These are phyloP conservation scores for Cepaea nemoralis DNA, from an alignment of 1,140 invertebrate species.

Conservation along the genomic window DNA sequence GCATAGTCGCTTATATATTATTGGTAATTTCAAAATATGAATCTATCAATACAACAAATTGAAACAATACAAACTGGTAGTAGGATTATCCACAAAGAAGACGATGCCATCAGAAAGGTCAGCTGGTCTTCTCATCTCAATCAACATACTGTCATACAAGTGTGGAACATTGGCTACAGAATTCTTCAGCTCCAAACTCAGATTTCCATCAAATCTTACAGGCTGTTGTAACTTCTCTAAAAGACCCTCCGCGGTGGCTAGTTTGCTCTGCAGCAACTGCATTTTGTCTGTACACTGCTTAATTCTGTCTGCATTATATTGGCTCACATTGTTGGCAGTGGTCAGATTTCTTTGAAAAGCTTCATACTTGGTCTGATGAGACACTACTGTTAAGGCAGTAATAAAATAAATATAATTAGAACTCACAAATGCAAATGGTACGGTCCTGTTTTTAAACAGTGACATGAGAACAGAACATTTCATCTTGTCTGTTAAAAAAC, in stretches of 20 bases:
- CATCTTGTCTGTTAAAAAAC: too few species aligned
- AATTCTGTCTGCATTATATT: neutral
- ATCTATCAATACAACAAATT: neutral
- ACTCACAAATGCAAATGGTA: too few species aligned
- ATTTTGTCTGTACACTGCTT: conserved; percentile 15
- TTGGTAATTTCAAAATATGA: too few species aligned
- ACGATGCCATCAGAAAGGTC: conserved; percentile 25
- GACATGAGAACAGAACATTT: too few species aligned
- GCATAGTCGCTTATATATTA: too few species aligned
- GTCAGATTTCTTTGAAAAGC: conserved; percentile 12
- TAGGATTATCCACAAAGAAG: conserved; percentile 21
- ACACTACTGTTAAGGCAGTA: neutral
- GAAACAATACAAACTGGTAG: neutral
- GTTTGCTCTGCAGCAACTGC: conserved; percentile 11
- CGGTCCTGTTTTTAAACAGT: too few species aligned
- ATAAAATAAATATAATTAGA: neutral
- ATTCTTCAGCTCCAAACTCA: conserved; percentile 6
- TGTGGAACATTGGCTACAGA: neutral
- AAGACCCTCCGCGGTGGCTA: conserved; percentile 12
- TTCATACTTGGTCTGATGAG: neutral
- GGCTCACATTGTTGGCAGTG: neutral
- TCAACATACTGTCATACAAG: conserved; percentile 8
- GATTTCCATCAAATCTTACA: conserved; percentile 19
- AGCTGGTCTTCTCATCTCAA: conserved; percentile 17
- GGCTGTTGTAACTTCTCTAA: conserved; percentile 3